Conservation (phyloP, 2,797 vertebrate species). For the Hybognathus amarus region DNA sequence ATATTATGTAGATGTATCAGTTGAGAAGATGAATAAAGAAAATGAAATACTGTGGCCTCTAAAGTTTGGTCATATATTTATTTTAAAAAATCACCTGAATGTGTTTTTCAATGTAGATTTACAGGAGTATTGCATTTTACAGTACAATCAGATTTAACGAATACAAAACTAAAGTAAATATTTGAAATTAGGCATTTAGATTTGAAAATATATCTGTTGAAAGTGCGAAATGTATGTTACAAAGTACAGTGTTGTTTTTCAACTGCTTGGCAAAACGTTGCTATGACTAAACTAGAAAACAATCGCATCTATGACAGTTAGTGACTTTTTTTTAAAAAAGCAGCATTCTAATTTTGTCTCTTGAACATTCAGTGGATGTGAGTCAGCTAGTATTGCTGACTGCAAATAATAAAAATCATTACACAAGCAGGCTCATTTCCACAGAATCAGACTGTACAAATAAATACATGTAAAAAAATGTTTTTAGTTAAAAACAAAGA, state of each 20-base stretch:
- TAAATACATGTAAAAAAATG: slow-evolving; percentile 10
- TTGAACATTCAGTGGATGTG: neutral
- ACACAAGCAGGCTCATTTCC: neutral
- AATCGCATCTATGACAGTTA: neutral
- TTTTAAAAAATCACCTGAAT: neutral
- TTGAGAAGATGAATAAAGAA: slow-evolving; percentile 68
- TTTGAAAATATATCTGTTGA: neutral
- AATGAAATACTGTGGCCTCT: slow-evolving; percentile 62
- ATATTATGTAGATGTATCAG: slow-evolving; percentile 75
- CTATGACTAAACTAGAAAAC: neutral
- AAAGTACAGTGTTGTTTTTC: neutral
- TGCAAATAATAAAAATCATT: slow-evolving; percentile 5
- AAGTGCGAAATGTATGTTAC: neutral
- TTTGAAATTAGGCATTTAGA: neutral
- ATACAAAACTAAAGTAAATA: neutral
- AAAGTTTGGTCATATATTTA: slow-evolving; percentile 27
- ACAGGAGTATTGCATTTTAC: neutral
- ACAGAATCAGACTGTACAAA: slow-evolving; percentile 11
- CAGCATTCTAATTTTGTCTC: neutral
- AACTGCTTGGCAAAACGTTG: neutral
- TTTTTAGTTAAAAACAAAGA: neutral
- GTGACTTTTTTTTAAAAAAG: neutral
- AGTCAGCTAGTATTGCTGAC: neutral
- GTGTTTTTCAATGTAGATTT: slow-evolving; percentile 3
- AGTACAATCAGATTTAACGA: neutral